Percentiles rank a stretch among this genome's conserved stretches.
Evolutionary conservation across 2,888 invertebrate species (phyloP).

Genomic region (Trypoxylon attenuatum): DNA sequence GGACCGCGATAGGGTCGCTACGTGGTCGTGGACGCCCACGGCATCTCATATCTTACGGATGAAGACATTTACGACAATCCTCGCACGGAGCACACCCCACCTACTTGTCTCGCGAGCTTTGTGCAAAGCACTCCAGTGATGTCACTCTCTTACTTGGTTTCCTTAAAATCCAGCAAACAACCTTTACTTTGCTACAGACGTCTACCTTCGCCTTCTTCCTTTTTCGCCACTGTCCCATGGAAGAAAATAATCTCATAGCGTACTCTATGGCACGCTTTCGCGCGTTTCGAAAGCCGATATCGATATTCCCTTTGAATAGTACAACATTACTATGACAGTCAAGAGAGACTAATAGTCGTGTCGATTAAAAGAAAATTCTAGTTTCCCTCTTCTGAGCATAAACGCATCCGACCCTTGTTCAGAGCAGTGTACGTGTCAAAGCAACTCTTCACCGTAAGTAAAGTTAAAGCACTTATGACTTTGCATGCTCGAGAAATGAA

Average conservation of each 20-base stretch:
- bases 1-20: constrained; percentile 56
- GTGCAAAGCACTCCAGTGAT: constrained; percentile 49
- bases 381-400: too few species aligned
- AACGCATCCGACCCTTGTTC: too few species aligned
- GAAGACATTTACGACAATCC: constrained; percentile 74
- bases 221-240: constrained; percentile 22
- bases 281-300: constrained; percentile 34
- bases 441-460: too few species aligned
- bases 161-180: background rate
- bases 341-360: too few species aligned
- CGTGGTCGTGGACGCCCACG: constrained; percentile 66
- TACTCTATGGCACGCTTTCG: constrained; percentile 47
- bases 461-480: too few species aligned
- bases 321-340: too few species aligned
- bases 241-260: too few species aligned
- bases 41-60: constrained; percentile 73
- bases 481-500: too few species aligned
- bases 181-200: background rate
- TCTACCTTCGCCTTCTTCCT: too few species aligned
- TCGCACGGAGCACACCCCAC: constrained; percentile 56
- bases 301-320: constrained; percentile 31
- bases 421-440: too few species aligned
- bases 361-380: too few species aligned
- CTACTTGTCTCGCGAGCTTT: constrained; percentile 51
- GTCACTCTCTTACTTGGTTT: constrained; percentile 43